phyloP scores from a whole-genome alignment of 2,888 invertebrate species.

The Syrista parreyssii region DNA sequence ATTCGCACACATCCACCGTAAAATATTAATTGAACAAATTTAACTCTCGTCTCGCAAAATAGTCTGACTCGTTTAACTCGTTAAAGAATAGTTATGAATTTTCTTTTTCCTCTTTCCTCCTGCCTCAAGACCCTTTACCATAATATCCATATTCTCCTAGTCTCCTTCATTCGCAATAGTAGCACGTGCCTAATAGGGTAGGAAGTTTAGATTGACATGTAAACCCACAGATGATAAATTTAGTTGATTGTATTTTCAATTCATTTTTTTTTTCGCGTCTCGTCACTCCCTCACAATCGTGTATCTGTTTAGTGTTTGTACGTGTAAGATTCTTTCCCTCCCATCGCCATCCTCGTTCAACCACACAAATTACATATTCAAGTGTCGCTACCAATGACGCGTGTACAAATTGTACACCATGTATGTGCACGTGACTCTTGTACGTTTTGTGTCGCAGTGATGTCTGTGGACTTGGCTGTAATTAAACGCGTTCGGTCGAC shows the following conservation, averaged over 20 bases:
- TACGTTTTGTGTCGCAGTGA: too few relatives aligned
- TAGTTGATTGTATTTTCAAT: conserved; percentile 41
- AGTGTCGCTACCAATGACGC: too few relatives aligned
- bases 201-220: conserved; percentile 43
- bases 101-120: neutral
- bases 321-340: neutral
- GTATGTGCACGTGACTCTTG: conserved; percentile 21
- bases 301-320: neutral
- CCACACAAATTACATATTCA: too few relatives aligned
- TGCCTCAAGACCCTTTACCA: neutral
- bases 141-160: neutral
- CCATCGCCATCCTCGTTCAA: neutral
- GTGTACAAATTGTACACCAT: conserved; percentile 21
- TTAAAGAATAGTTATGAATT: too few relatives aligned
- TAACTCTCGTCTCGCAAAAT: too few relatives aligned
- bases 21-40: neutral
- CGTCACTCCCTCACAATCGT: neutral
- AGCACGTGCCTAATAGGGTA: neutral
- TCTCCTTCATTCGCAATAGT: neutral
- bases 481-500: conserved; percentile 15
- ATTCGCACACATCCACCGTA: too few relatives aligned
- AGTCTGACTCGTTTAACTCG: neutral
- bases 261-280: neutral
- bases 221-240: conserved; percentile 40
- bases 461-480: conserved; percentile 31